Base-by-base conservation (phyloP, 37 sponge, comb jelly and placozoan species). In the Spongilla lacustris region DNA sequence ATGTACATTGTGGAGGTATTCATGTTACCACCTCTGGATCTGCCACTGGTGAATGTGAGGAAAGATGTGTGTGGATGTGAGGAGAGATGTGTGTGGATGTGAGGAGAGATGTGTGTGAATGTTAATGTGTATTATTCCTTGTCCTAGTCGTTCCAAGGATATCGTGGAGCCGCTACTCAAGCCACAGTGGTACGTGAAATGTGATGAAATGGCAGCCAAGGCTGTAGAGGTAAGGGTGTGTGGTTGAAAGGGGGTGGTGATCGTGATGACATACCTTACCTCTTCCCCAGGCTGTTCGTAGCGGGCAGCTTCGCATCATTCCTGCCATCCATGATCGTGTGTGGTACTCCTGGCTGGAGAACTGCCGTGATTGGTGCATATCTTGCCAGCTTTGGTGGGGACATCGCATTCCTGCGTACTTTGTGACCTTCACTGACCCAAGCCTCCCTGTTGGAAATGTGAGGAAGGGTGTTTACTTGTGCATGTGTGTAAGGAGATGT, bases 341-440 rank as follows among this genome's bases (percentile, higher is more conserved):
- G 10, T 98, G 99, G 99, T 98, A 83, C 84, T 66, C 37, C 28
- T 95, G 96, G 96, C 79, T 96, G 80, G 96, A 91, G 78, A 96
- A 93, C 82, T 84, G 81, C 36, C 92, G 96, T 17, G 91, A 92
- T 68, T 98, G 99, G 99, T 98, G 99, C 83, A 96, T 98, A 74
- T 98, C 99, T 50, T 84, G 99, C 0, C 99, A 98, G 90, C 91
- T 98, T 30, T 98, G 99, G 99, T 98, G 99, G 99, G 99, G 99
- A 13, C 99, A 98, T 71, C 89, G 97, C 22, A 96, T 98, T 33
- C 99, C 99, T 0, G 99, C 99, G 67, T 98, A 98, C 90, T 91
- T 84, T 73, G 92, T 93, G 32, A 41, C 96, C 33, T 85, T 93
- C 38, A 71, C 66, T 71, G 94, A 94, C 72, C 83, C 90, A 33